Percentiles rank a stretch among this genome's conserved stretches.
Evolutionary conservation across 2,888 invertebrate species (phyloP).

Genomic region (Parnassius orleans): DNA sequence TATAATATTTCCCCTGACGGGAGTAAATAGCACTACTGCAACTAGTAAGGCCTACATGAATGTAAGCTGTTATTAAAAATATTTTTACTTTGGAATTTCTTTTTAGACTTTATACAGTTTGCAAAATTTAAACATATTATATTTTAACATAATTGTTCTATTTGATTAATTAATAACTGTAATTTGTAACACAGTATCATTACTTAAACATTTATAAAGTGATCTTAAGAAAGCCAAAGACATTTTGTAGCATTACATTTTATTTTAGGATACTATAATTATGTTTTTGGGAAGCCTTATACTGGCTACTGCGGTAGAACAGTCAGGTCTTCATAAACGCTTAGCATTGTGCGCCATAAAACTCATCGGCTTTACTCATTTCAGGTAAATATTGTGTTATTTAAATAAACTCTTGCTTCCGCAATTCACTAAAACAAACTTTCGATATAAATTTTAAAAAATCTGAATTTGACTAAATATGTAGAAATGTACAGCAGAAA

Average conservation of each 20-base stretch:
- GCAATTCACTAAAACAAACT: too few species aligned
- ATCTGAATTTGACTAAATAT: too few species aligned
- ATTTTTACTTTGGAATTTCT: not conserved
- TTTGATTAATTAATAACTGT: too few species aligned
- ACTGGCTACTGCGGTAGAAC: constrained; percentile 61
- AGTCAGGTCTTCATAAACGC: constrained; percentile 60
- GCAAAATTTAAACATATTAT: too few species aligned
- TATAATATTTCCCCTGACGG: constrained; percentile 87
- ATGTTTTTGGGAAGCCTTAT: constrained; percentile 67
- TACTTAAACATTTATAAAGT: too few species aligned
- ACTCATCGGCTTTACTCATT: constrained; percentile 61
- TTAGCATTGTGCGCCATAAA: constrained; percentile 60
- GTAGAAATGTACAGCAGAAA: too few species aligned
- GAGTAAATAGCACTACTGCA: constrained; percentile 75
- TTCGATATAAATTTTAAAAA: too few species aligned
- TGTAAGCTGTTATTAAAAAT: constrained; percentile 11
- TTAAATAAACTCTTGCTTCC: not conserved
- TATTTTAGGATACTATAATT: constrained; percentile 53
- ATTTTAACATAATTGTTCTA: too few species aligned
- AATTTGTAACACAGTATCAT: too few species aligned
- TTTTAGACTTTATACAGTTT: not conserved
- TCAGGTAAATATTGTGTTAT: constrained; percentile 40
- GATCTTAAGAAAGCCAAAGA: too few species aligned
- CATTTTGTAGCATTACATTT: not conserved
- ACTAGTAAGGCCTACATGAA: constrained; percentile 72